Evolutionary conservation across 1,140 invertebrate genomes (phyloP), one percentile per base, ranked within the genome.

Genomic region (Drosophila santomea): DNA sequence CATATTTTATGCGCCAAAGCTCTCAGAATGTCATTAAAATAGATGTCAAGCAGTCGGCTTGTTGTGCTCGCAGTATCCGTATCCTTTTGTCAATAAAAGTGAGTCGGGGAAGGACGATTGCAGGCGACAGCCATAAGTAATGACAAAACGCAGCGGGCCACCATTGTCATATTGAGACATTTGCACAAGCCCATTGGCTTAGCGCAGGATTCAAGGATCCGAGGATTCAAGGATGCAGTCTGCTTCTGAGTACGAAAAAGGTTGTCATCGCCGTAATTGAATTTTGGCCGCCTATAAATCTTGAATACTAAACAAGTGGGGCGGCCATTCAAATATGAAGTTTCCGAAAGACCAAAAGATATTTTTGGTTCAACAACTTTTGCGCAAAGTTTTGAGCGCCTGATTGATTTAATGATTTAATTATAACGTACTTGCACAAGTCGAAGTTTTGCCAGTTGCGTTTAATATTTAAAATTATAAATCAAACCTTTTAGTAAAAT

Each of bases 131-230:
- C 67, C 76, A 71, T 84, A 89, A 89, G 77, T 89, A 89, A 89
- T 90, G 84, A 89, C 69, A 84, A 89, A 89, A 89, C 85, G 73
- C 84, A 89, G 84, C 84, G 74, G 85, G 84, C 62, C 74, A 84
- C 80, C 84, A 89, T 75, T 84, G 88, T 90, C 80, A 89, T 89
- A 89, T 89, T 89, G 84, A 89, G 84, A 89, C 84, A 90, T 88
- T 88, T 71, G 54, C 60, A 52, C 60, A 64, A 62, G 43, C 62
- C 62, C 32, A 62, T 44, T 45, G 62, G 58, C 62, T 64, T 64
- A 64, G 64, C 36, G 20, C 6, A 8, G 64, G 67, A 56, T 56
- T 51, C 50, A 35, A 32, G 60, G 51, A 54, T 56, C 47, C 8
- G 47, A 14, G 35, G 25, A 35, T 41, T 63, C 62, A 64, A 64